Conservation (phyloP, 2,888 invertebrate genomes). For the Conchocele bisecta region DNA sequence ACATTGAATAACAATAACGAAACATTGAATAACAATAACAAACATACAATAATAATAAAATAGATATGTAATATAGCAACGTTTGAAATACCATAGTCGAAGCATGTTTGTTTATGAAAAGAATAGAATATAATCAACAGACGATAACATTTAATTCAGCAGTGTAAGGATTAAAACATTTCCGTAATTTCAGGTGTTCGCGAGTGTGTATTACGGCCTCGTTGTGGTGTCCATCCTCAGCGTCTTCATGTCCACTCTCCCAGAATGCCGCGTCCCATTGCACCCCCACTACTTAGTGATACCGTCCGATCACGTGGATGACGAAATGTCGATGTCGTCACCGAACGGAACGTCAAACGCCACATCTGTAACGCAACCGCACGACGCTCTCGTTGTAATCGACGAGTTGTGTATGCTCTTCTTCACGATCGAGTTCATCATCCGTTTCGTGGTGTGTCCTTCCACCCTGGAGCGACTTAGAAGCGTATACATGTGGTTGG, state of each 20-base stretch:
- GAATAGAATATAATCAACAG: too few relatives aligned
- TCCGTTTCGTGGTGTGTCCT: conserved; percentile 60
- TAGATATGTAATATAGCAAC: too few relatives aligned
- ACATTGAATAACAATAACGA: too few relatives aligned
- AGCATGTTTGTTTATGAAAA: too few relatives aligned
- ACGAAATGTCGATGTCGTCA: conserved; percentile 8
- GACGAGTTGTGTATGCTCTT: conserved; percentile 62
- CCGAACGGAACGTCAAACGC: conserved; percentile 47
- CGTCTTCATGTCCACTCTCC: conserved; percentile 65
- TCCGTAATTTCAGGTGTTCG: conserved; percentile 72
- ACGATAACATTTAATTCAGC: too few relatives aligned
- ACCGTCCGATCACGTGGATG: conserved; percentile 25
- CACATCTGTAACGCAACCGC: conserved; percentile 59
- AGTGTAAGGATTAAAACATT: too few relatives aligned
- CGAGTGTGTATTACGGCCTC: conserved; percentile 63
- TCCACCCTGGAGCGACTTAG: conserved; percentile 43
- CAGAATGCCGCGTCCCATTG: conserved; percentile 58
- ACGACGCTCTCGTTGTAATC: conserved; percentile 45
- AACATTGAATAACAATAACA: too few relatives aligned
- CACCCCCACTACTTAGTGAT: conserved; percentile 29
- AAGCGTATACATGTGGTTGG: conserved; percentile 55
- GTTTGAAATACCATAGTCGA: too few relatives aligned
- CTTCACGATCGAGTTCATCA: conserved; percentile 63
- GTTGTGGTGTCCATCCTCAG: conserved; percentile 64
- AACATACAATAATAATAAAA: too few relatives aligned